Conservation (phyloP, 2,113 vertebrate genomes). For the Emydocephalus ijimae region DNA sequence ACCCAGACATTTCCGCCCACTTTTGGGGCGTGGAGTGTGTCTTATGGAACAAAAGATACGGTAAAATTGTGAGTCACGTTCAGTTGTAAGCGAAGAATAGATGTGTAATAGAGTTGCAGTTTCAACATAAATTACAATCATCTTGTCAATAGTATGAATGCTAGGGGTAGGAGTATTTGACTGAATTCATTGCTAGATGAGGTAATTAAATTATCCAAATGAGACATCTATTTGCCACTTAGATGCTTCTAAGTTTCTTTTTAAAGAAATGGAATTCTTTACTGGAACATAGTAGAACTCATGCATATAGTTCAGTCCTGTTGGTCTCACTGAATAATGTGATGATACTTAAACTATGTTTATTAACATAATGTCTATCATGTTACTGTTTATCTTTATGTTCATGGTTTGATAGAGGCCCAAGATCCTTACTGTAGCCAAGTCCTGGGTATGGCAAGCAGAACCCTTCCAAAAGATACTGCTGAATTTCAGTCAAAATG, state of each 20-base stretch:
- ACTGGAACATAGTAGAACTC: not conserved
- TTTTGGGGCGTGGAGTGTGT: too few relatives aligned
- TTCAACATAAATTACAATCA: not conserved
- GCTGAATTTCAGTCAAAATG: not conserved
- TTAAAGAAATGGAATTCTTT: not conserved
- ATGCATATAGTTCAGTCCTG: not conserved
- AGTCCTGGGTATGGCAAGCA: not conserved
- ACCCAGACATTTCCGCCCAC: too few relatives aligned
- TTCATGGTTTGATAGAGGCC: too few relatives aligned
- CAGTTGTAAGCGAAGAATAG: not conserved
- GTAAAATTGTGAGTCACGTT: not conserved
- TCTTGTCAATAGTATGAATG: not conserved
- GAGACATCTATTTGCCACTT: not conserved
- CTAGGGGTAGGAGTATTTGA: not conserved
- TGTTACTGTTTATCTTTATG: too few relatives aligned
- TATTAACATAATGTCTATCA: not conserved
- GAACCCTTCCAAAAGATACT: not conserved
- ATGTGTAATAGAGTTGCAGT: too few relatives aligned
- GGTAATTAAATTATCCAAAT: not conserved
- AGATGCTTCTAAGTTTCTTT: not conserved
- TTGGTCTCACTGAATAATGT: not conserved
- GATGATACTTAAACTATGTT: not conserved
- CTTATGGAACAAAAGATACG: too few relatives aligned
- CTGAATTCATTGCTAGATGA: not conserved
- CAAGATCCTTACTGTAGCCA: not conserved